phyloP scores from a whole-genome alignment of 37 sponge, comb jelly and placozoan genomes.

The Chondrosia reniformis region DNA sequence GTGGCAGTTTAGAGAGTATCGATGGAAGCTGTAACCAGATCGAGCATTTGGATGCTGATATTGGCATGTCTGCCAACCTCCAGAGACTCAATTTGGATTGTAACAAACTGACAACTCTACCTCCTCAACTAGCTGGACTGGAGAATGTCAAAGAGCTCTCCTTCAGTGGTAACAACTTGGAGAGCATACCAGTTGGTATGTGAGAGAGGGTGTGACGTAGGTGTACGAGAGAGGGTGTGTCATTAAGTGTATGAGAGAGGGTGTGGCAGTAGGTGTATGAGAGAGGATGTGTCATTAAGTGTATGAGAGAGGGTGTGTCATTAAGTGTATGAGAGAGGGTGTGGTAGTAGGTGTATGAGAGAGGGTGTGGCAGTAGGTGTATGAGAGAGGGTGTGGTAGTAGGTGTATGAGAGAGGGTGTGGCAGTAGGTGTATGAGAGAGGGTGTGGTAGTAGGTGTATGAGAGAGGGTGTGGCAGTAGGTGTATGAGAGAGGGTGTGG shows the following conservation, averaged over 20 bases:
- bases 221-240: not conserved
- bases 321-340: no score
- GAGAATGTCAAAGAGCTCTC: conserved; percentile 5
- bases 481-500: no score
- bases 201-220: not conserved
- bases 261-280: not conserved
- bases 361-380: not conserved
- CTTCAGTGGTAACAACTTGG: conserved; percentile 25
- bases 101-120: conserved; percentile 17
- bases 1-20: not conserved
- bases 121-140: conserved; percentile 18
- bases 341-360: no score
- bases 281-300: not conserved
- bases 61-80: conserved; percentile 13
- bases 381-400: not conserved
- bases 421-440: not conserved
- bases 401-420: not conserved
- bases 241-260: not conserved
- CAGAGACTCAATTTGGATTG: conserved; percentile 23
- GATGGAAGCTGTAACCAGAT: conserved; percentile 11
- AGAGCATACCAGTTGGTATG: conserved; percentile 8
- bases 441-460: not conserved
- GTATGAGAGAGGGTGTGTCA: not conserved
- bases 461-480: no score
- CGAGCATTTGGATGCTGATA: not conserved